A percentile compares a stretch with the other conserved stretches of the same genome.
phyloP scores from a whole-genome alignment of 2,113 vertebrate genomes.

The Pholis gunnellus region DNA sequence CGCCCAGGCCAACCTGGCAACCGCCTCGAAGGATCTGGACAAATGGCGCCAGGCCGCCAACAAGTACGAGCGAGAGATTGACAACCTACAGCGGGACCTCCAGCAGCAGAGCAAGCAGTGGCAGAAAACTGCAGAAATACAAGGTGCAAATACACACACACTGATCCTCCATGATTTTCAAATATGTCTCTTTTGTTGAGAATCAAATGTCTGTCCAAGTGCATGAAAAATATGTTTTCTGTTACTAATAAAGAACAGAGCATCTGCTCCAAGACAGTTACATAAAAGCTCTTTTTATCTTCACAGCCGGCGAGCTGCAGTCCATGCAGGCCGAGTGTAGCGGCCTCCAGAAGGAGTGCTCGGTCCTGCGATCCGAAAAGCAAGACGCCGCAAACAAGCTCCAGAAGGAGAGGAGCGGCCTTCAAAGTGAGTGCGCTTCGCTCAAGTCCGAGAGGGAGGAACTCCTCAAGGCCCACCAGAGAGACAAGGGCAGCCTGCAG shows the following conservation, averaged over 20 bases:
- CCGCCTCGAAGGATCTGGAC: constrained; percentile 89
- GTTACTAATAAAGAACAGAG: constrained; percentile 14
- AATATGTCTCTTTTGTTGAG: neutral
- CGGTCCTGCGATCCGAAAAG: constrained; percentile 77
- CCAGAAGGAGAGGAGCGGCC: constrained; percentile 77
- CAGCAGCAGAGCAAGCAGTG: constrained; percentile 91
- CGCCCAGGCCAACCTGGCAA: constrained; percentile 88
- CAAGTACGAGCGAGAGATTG: constrained; percentile 91
- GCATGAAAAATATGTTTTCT: neutral
- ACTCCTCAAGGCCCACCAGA: constrained; percentile 72
- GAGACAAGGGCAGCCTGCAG: constrained; percentile 84
- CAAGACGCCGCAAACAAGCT: constrained; percentile 78
- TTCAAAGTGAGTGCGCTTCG: constrained; percentile 88
- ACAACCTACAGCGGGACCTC: constrained; percentile 88
- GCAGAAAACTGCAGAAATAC: constrained; percentile 89
- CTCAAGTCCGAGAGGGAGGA: constrained; percentile 81
- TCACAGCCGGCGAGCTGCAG: constrained; percentile 88
- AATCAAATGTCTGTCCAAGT: neutral
- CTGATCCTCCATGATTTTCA: neutral
- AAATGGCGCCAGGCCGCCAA: constrained; percentile 90
- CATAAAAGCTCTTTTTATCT: constrained; percentile 7
- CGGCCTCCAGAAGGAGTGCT: constrained; percentile 80
- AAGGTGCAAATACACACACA: constrained; percentile 80
- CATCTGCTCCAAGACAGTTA: constrained; percentile 26
- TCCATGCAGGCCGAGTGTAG: constrained; percentile 89